A percentile compares a stretch with the other conserved stretches of the same genome.
Evolutionary conservation across 2,113 vertebrate genomes (phyloP).

Genomic region (Rhegmatorhina hoffmannsi): DNA sequence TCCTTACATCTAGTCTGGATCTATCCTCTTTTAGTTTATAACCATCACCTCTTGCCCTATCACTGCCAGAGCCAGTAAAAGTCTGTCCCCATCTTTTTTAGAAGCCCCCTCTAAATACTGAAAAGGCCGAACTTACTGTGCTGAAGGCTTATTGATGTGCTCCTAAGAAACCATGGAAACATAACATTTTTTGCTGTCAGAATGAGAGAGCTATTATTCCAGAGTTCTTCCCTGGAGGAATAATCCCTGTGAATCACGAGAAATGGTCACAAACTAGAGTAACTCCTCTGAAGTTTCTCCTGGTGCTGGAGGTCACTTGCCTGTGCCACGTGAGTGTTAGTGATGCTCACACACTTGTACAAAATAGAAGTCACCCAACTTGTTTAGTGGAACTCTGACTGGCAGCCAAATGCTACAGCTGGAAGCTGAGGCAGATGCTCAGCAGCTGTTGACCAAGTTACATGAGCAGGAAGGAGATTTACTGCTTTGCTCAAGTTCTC

Average conservation of each 20-base stretch:
- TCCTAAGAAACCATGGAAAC: not conserved
- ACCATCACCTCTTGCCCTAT: not conserved
- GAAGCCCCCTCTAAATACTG: not conserved
- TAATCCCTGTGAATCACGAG: not conserved
- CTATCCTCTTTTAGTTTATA: not conserved
- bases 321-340: not conserved
- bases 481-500: not conserved
- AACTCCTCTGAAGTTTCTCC: not conserved
- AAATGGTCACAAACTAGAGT: not conserved
- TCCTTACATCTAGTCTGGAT: not conserved
- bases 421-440: not conserved
- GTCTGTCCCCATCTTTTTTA: not conserved
- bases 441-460: not conserved
- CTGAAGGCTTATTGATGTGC: not conserved
- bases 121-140: rapidly evolving
- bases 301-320: not conserved
- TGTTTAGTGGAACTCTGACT: not conserved
- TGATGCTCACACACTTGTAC: rapidly evolving
- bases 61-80: not conserved
- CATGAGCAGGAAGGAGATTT: not conserved
- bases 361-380: not conserved
- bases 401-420: not conserved
- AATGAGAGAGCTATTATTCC: rapidly evolving
- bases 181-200: not conserved
- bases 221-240: not conserved